Percentiles rank a stretch among this genome's conserved stretches.
phyloP scores from a whole-genome alignment of 2,888 invertebrate genomes.

The Parthenolecanium corni region DNA sequence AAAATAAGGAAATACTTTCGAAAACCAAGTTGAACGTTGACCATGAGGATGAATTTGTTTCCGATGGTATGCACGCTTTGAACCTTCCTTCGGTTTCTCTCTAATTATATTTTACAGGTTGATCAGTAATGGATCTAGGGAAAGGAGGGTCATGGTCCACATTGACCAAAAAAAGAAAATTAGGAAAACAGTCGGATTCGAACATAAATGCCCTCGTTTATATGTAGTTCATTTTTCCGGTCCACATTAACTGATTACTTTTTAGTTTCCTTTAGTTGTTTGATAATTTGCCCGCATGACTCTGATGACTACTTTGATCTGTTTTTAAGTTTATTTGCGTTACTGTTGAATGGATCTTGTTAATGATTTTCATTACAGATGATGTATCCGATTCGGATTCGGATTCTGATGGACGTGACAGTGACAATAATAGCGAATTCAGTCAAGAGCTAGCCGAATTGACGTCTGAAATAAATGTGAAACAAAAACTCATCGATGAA shows the following conservation, averaged over 20 bases:
- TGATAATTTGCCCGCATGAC: too few species aligned
- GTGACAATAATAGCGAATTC: slow-evolving; percentile 32
- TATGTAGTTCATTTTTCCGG: too few species aligned
- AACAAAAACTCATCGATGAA: slow-evolving; percentile 87
- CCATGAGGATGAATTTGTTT: slow-evolving; percentile 14
- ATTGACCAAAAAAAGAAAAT: too few species aligned
- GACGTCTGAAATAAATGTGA: slow-evolving; percentile 87
- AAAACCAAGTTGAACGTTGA: slow-evolving; percentile 6
- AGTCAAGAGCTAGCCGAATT: slow-evolving; percentile 70
- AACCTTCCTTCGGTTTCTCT: not conserved
- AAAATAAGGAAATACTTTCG: slow-evolving; percentile 16
- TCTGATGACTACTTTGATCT: too few species aligned
- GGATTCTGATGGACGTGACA: slow-evolving; percentile 9
- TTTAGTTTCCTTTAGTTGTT: too few species aligned
- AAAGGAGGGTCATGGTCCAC: too few species aligned
- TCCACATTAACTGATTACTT: too few species aligned
- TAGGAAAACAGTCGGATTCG: too few species aligned
- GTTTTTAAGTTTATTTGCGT: not conserved
- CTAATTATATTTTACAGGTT: too few species aligned
- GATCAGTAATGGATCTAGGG: too few species aligned
- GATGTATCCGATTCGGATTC: slow-evolving; percentile 21
- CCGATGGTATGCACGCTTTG: slow-evolving; percentile 3
- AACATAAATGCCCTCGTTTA: too few species aligned
- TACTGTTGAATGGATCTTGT: not conserved
- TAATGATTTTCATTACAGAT: not conserved